phyloP scores from a whole-genome alignment of 2,888 invertebrate species.

The Drosophila limbata region DNA sequence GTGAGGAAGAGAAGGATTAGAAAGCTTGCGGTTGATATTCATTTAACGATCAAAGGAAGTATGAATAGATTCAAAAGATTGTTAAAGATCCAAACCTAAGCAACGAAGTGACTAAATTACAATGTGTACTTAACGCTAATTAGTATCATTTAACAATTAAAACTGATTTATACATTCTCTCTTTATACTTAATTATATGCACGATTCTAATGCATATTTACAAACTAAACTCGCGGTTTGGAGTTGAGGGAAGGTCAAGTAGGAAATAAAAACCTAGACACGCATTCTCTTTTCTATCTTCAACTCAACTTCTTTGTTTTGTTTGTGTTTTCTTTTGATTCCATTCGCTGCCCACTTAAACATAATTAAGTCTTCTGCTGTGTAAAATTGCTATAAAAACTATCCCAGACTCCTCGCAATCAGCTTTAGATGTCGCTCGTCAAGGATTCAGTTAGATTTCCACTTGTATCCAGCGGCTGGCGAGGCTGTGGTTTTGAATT shows the following conservation, averaged over 20 bases:
- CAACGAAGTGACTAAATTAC: slow-evolving; percentile 75
- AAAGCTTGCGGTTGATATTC: slow-evolving; percentile 5
- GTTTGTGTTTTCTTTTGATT: slow-evolving; percentile 54
- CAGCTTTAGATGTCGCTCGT: slow-evolving; percentile 15
- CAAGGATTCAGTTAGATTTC: slow-evolving; percentile 19
- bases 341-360: slow-evolving; percentile 63
- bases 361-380: slow-evolving; percentile 78
- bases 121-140: slow-evolving; percentile 64
- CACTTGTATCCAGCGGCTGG: slow-evolving; percentile 58
- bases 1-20: slow-evolving; percentile 8
- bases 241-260: neutral
- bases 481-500: slow-evolving; percentile 58
- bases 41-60: slow-evolving; percentile 1
- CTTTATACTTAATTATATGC: slow-evolving; percentile 12
- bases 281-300: slow-evolving; percentile 3
- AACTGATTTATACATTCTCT: slow-evolving; percentile 71
- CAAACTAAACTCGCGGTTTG: neutral
- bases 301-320: neutral
- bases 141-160: slow-evolving; percentile 71
- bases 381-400: slow-evolving; percentile 78
- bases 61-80: neutral
- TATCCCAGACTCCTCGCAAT: slow-evolving; percentile 36
- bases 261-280: slow-evolving; percentile 15
- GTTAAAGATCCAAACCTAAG: slow-evolving; percentile 54
- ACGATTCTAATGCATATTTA: slow-evolving; percentile 22